Conservation (phyloP, 1,140 invertebrate genomes). For the Bicyclus anynana region DNA sequence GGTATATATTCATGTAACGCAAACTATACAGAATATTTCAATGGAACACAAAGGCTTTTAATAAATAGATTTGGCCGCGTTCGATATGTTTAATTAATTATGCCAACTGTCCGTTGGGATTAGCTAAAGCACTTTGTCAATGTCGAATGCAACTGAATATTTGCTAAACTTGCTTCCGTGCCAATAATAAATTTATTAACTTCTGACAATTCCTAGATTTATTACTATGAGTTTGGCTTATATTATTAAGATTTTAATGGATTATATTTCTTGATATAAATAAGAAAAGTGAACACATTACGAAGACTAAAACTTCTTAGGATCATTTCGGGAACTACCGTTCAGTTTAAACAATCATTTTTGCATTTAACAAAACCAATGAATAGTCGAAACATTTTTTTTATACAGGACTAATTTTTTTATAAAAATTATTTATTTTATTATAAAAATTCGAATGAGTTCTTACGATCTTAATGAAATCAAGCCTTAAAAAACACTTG, state of each 20-base stretch:
- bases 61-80: slow-evolving; percentile 9
- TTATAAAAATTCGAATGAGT: too few species aligned
- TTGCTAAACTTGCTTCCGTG: slow-evolving; percentile 22
- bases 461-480: too few species aligned
- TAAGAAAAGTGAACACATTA: too few species aligned
- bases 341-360: too few species aligned
- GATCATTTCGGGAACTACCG: too few species aligned
- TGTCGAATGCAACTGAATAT: slow-evolving; percentile 30
- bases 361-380: too few species aligned
- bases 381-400: too few species aligned
- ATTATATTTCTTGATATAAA: neutral
- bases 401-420: too few species aligned
- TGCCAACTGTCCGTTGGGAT: slow-evolving; percentile 25
- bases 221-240: neutral
- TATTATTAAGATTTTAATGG: neutral
- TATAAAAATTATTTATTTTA: too few species aligned
- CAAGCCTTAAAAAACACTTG: too few species aligned
- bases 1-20: neutral
- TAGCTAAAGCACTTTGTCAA: slow-evolving; percentile 28
- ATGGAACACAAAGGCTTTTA: slow-evolving; percentile 5
- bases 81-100: slow-evolving; percentile 33
- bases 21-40: neutral
- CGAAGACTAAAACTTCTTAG: too few species aligned
- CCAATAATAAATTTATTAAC: slow-evolving; percentile 20
- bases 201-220: slow-evolving; percentile 3